Conservation (phyloP, 2,113 vertebrate species). For the Casuarius casuarius region DNA sequence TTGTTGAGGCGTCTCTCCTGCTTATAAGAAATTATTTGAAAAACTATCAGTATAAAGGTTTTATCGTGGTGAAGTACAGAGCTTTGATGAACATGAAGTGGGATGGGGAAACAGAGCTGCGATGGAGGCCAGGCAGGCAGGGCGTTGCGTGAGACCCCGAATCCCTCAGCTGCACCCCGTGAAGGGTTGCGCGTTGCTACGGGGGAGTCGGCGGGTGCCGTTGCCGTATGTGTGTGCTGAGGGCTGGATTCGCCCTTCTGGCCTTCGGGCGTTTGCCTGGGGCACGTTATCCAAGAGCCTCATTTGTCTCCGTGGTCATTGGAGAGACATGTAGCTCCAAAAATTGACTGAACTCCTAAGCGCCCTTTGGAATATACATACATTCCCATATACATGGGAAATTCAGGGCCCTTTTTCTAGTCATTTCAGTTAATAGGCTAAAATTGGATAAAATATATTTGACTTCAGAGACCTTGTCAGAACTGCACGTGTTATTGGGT, state of each 20-base stretch:
- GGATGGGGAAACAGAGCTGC: not conserved
- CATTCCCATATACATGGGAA: rapidly evolving
- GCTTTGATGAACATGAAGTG: not conserved
- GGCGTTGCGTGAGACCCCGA: too few species aligned
- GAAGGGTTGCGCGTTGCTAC: rapidly evolving
- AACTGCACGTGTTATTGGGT: not conserved
- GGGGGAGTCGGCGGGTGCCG: not conserved
- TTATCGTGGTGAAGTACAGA: not conserved
- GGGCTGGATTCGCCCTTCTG: not conserved
- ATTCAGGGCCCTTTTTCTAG: not conserved
- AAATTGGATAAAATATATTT: not conserved
- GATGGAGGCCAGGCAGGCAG: rapidly evolving
- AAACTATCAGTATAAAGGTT: not conserved
- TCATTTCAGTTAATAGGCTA: not conserved
- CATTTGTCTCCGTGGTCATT: rapidly evolving
- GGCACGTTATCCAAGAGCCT: not conserved
- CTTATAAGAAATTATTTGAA: not conserved
- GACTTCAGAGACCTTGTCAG: not conserved
- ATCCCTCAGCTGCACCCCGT: too few species aligned
- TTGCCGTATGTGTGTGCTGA: rapidly evolving
- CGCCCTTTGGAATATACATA: not conserved
- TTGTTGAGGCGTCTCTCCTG: not conserved
- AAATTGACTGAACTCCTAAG: not conserved
- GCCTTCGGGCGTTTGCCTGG: too few species aligned
- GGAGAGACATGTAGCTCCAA: not conserved